Evolutionary conservation across 2,113 vertebrate species (phyloP), one percentile per base, ranked within the genome.

Genomic region (Donacobius atricapilla): DNA sequence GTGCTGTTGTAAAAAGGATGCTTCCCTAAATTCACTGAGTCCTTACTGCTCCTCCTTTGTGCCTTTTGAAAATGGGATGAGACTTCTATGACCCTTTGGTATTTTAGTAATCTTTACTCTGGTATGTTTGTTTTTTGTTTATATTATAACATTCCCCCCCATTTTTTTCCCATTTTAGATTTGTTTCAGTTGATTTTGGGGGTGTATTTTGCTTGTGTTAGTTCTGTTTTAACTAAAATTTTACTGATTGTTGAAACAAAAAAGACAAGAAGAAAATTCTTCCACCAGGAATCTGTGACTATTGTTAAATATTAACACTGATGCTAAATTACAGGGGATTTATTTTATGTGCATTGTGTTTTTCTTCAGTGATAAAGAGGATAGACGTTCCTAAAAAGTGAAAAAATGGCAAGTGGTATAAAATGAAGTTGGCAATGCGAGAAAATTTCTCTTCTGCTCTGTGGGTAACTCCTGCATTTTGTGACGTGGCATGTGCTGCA

Each of bases 81-180:
- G 28, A 12, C 3, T 77, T 51, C 31, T n/a, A 21, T 20, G 12
- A 48, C 5, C 31, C 3, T 58, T 66, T 4, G 4, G 6, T 51
- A n/a, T 57, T 69, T 58, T 33, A 44, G 18, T 65, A 75, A 18
- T 33, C 44, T 83, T 64, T 95, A 28, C 33, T 56, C 7, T 12
- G 8, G 8, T 37, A 6, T 58, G 42, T 66, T 56, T 72, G 4
- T 12, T 56, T 54, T 8, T 40, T 63, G 4, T 39, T 80, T 61
- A 8, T 42, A 23, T 75, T 70, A 37, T 31, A 63, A 15, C 13
- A 40, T 0, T 0, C 13, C 13, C 4, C 2, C 2, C 7, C 24
- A 9, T 73, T 57, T 9, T 56, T 76, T 50, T 12, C 3, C 3
- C 4, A 5, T 31, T 80, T 64, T 44, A 7, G 2, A 16, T 57